These are phyloP conservation scores for Dryoscopus gambensis DNA, from an alignment of 2,113 vertebrate genomes.

Conservation along the genomic window DNA sequence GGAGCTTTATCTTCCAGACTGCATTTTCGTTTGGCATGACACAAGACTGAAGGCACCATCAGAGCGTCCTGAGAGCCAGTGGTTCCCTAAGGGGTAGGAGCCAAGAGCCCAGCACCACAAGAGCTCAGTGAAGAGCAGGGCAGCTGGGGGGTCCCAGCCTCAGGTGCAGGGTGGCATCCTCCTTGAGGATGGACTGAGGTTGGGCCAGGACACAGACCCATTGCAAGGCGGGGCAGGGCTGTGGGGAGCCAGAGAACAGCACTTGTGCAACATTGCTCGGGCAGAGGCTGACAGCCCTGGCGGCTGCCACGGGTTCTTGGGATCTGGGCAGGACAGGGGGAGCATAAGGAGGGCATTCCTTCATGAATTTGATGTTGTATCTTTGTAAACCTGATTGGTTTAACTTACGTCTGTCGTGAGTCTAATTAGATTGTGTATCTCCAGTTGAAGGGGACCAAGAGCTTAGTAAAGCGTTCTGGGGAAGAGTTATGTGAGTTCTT, in stretches of 20 bases:
- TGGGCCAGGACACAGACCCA: neutral
- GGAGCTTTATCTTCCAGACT: neutral
- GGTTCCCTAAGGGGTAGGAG: neutral
- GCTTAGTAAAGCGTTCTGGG: neutral
- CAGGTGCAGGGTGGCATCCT: neutral
- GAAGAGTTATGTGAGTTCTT: neutral
- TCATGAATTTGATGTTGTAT: neutral
- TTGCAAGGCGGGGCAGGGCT: neutral
- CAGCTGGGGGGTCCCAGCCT: accelerated
- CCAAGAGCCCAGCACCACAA: neutral
- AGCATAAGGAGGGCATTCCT: accelerated
- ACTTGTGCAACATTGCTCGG: neutral
- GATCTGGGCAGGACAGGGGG: neutral
- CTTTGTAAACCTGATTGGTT: neutral
- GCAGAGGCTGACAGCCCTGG: neutral
- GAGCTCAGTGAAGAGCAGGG: neutral
- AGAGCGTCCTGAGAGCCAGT: too few species aligned
- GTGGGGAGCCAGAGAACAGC: neutral
- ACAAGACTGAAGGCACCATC: neutral
- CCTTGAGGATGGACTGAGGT: neutral
- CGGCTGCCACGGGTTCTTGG: accelerated
- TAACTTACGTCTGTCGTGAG: neutral
- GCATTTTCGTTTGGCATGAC: neutral
- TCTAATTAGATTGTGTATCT: neutral
- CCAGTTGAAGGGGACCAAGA: neutral